phyloP scores from a whole-genome alignment of 1,140 invertebrate genomes.

The Drosophila takahashii region DNA sequence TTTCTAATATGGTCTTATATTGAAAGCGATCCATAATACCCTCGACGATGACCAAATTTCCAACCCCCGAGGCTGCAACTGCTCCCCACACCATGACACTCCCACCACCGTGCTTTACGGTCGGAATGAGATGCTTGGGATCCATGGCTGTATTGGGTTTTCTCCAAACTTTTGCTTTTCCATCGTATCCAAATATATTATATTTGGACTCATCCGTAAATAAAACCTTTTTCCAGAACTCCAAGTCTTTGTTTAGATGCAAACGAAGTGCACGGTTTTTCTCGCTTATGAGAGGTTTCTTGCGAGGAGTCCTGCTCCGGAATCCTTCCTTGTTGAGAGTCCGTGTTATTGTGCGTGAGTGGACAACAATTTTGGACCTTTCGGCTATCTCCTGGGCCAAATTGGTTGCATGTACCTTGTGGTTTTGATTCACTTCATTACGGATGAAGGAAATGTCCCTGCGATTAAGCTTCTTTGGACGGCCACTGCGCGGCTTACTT shows the following conservation, averaged over 20 bases:
- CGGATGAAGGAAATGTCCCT: slow-evolving; percentile 16
- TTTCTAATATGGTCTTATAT: too few species aligned
- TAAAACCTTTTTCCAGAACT: slow-evolving; percentile 85
- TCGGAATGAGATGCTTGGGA: too few species aligned
- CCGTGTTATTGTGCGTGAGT: slow-evolving; percentile 10
- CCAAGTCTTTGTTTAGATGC: slow-evolving; percentile 11
- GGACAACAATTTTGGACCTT: slow-evolving; percentile 16
- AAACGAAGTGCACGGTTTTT: slow-evolving; percentile 12
- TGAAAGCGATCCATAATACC: too few species aligned
- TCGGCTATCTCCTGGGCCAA: slow-evolving; percentile 16
- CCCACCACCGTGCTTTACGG: too few species aligned
- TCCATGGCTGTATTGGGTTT: too few species aligned
- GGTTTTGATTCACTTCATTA: not conserved
- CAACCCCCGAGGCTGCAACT: too few species aligned
- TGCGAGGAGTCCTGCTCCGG: slow-evolving; percentile 1
- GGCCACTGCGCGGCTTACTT: slow-evolving; percentile 13
- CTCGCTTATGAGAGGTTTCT: slow-evolving; percentile 12
- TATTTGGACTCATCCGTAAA: slow-evolving; percentile 32
- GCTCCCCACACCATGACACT: too few species aligned
- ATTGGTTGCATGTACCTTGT: slow-evolving; percentile 12
- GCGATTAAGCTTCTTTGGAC: slow-evolving; percentile 12
- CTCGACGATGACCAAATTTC: too few species aligned
- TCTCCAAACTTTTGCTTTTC: too few species aligned
- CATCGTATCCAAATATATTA: slow-evolving; percentile 18
- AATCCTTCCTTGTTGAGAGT: slow-evolving; percentile 13